Conservation (phyloP, 2,797 vertebrate species). For the Pelodytes ibericus region DNA sequence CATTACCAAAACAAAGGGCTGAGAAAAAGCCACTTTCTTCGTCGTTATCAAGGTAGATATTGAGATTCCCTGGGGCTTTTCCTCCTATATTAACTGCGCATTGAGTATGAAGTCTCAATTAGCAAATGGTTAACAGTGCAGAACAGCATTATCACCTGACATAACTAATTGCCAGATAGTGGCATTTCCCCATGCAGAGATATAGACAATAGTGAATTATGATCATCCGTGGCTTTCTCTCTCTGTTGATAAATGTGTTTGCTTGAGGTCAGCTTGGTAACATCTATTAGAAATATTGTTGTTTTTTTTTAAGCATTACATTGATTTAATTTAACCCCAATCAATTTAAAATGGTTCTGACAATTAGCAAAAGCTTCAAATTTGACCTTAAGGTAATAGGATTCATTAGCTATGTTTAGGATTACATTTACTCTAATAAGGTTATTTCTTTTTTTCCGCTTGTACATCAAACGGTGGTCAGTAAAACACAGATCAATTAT, state of each 20-base stretch:
- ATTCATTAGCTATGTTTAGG: slow-evolving; percentile 98
- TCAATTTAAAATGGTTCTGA: slow-evolving; percentile 99
- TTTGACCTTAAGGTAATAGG: slow-evolving; percentile 98
- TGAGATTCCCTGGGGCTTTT: not conserved
- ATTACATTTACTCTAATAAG: slow-evolving; percentile 99
- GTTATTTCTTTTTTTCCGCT: slow-evolving; percentile 97
- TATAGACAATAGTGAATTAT: slow-evolving; percentile 94
- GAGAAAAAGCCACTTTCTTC: too few relatives aligned
- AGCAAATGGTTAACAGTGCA: slow-evolving; percentile 66
- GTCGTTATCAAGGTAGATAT: too few relatives aligned
- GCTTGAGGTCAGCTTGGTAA: slow-evolving; percentile 80
- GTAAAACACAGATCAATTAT: slow-evolving; percentile 98
- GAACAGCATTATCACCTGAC: slow-evolving; percentile 83
- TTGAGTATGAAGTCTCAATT: slow-evolving; percentile 60
- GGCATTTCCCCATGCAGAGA: slow-evolving; percentile 84
- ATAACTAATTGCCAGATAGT: slow-evolving; percentile 88
- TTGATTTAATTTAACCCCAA: slow-evolving; percentile 99
- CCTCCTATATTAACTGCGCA: not conserved
- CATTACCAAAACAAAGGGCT: too few relatives aligned
- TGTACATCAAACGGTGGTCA: slow-evolving; percentile 80
- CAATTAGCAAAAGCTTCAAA: slow-evolving; percentile 96
- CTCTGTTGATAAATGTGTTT: slow-evolving; percentile 89
- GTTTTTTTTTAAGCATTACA: slow-evolving; percentile 98
- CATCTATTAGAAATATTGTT: slow-evolving; percentile 99
- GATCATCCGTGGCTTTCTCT: slow-evolving; percentile 79